Evolutionary conservation across 2,797 vertebrate species (phyloP).

Genomic region (Darevskia nairensis): DNA sequence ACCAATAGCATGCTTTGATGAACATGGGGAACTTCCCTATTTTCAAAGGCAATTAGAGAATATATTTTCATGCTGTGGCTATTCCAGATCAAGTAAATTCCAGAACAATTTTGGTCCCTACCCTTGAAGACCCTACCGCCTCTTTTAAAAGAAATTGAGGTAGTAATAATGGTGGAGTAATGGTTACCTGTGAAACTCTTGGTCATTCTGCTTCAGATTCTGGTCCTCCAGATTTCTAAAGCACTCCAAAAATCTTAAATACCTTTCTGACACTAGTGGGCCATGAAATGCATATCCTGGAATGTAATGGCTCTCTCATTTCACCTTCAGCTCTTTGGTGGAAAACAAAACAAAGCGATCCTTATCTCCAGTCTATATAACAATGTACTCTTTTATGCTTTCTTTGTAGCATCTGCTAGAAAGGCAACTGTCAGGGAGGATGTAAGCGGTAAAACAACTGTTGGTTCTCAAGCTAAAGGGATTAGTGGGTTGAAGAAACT

Average conservation of each 20-base stretch:
- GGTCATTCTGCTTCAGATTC: not conserved
- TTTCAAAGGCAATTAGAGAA: no score
- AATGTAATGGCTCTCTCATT: not conserved
- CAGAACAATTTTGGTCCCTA: no score
- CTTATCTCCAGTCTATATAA: no score
- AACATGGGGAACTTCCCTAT: no score
- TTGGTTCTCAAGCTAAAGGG: not conserved
- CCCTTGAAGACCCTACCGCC: not conserved
- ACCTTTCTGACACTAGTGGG: not conserved
- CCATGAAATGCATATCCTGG: no score
- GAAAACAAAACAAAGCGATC: not conserved
- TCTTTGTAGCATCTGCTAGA: not conserved
- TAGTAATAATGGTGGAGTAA: not conserved
- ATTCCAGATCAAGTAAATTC: no score
- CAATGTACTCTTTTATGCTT: not conserved
- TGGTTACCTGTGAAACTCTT: no score
- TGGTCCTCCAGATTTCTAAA: not conserved
- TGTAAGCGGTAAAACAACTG: not conserved
- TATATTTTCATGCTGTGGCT: no score
- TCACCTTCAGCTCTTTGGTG: not conserved
- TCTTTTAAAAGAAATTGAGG: not conserved
- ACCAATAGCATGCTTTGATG: not conserved
- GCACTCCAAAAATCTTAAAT: not conserved
- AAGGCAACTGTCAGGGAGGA: not conserved
- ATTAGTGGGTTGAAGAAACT: not conserved